phyloP scores from a whole-genome alignment of 30 jellyfish, hydroid and myxozoan genomes.

The Morbakka virulenta region DNA sequence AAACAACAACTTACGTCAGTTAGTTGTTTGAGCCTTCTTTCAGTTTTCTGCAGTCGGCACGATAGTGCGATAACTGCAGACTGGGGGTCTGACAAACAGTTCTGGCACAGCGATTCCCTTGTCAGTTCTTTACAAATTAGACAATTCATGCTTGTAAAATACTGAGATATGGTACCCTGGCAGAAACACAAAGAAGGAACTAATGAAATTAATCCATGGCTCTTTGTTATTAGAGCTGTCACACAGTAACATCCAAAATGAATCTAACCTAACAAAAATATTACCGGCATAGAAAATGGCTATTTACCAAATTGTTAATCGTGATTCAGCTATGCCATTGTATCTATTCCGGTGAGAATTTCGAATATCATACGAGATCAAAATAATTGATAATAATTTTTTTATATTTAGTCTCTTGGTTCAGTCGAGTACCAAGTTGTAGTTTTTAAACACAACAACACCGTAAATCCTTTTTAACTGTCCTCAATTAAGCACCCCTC shows the following conservation, averaged over 20 bases:
- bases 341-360: too few species aligned
- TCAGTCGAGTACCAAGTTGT: too few species aligned
- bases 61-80: slow-evolving; percentile 51
- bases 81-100: slow-evolving; percentile 69
- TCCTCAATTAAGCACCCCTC: too few species aligned
- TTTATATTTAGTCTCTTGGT: too few species aligned
- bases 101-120: slow-evolving; percentile 40
- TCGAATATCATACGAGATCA: too few species aligned
- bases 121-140: slow-evolving; percentile 85
- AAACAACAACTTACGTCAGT: slow-evolving; percentile 51
- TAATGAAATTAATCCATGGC: not conserved
- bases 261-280: not conserved
- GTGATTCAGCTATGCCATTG: too few species aligned
- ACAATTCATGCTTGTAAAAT: slow-evolving; percentile 72
- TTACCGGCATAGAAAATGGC: too few species aligned
- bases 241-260: not conserved
- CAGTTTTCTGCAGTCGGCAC: slow-evolving; percentile 33
- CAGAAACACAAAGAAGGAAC: not conserved
- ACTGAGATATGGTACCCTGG: slow-evolving; percentile 94
- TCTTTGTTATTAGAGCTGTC: not conserved
- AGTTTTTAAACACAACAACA: too few species aligned
- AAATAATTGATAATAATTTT: too few species aligned
- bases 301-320: too few species aligned
- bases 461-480: too few species aligned
- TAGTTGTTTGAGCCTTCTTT: slow-evolving; percentile 37